Conservation (phyloP, 92 coral and sea anemone genomes). For the Bergia sp. region DNA sequence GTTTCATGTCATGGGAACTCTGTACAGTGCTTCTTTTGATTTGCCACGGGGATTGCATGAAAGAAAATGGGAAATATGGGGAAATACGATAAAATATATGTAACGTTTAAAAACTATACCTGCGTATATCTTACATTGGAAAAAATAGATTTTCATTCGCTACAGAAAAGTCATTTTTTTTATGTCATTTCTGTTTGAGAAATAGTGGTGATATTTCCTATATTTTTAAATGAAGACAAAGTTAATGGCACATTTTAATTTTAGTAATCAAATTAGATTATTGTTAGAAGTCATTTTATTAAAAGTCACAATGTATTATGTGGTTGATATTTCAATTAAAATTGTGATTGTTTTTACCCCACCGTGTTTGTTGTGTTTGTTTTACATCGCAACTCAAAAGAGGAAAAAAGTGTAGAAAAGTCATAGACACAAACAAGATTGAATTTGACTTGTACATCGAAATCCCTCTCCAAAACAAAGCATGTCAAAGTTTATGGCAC, state of each 20-base stretch:
- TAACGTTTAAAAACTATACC: background rate
- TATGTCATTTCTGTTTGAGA: no score
- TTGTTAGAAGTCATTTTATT: background rate
- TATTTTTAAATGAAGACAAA: background rate
- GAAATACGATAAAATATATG: no score
- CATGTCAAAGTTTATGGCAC: no score
- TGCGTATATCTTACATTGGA: background rate
- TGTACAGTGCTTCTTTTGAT: no score
- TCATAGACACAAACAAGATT: no score
- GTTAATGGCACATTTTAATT: background rate
- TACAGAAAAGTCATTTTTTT: background rate
- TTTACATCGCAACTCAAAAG: background rate
- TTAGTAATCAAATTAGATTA: background rate
- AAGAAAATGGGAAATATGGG: no score
- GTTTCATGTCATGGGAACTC: no score
- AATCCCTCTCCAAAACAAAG: no score
- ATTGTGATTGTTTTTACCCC: background rate
- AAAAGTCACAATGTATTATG: background rate
- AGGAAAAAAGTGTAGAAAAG: no score
- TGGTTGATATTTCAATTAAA: background rate
- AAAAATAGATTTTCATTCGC: background rate
- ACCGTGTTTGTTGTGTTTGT: background rate
- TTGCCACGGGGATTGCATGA: no score
- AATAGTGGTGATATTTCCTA: background rate
- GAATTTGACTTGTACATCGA: no score